Evolutionary conservation across 2,113 vertebrate genomes (phyloP).

Genomic region (Progne subis): DNA sequence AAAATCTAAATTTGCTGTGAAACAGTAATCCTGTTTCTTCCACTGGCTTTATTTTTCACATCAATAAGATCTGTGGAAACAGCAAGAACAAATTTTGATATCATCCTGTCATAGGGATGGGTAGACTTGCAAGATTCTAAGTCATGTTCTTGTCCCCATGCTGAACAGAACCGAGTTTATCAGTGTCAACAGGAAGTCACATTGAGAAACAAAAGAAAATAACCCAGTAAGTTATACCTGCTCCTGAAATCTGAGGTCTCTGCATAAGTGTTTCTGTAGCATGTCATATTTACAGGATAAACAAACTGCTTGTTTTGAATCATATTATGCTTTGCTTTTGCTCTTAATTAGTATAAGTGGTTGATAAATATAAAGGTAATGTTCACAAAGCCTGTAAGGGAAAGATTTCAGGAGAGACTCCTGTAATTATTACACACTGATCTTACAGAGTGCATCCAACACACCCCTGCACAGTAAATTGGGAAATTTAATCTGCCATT

Average conservation of each 20-base stretch:
- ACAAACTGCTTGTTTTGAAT: neutral
- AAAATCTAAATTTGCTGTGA: neutral
- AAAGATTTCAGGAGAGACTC: neutral
- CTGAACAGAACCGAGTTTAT: neutral
- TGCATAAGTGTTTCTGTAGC: neutral
- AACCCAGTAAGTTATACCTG: neutral
- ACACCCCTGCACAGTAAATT: neutral
- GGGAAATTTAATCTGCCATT: neutral
- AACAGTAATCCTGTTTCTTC: neutral
- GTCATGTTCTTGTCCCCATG: neutral
- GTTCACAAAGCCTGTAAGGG: neutral
- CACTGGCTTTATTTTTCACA: neutral
- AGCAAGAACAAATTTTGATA: neutral
- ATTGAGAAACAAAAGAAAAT: neutral
- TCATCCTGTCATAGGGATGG: neutral
- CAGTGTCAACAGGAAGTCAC: neutral
- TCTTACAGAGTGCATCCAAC: neutral
- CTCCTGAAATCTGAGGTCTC: neutral
- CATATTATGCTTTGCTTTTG: neutral
- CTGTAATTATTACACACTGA: neutral
- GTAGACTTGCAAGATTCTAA: neutral
- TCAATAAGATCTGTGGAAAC: neutral
- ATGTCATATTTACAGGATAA: neutral
- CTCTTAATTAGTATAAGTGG: neutral
- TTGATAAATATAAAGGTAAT: neutral